Conservation (phyloP, 2,113 vertebrate genomes). For the Sorex fumeus region DNA sequence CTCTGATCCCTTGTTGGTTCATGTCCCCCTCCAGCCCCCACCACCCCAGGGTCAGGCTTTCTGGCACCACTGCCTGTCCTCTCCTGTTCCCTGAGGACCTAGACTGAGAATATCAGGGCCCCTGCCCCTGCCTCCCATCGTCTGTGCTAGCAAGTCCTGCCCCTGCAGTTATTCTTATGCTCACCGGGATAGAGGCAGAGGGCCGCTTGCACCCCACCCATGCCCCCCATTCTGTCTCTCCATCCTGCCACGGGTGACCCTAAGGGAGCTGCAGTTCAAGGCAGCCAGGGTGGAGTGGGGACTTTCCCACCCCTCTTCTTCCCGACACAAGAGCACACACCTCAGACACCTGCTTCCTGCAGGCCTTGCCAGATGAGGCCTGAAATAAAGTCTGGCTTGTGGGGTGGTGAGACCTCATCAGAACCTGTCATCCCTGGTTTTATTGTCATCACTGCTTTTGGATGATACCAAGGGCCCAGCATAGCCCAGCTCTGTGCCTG, state of each 20-base stretch:
- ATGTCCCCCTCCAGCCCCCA: neutral
- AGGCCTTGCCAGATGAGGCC: neutral
- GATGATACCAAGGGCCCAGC: slow-evolving; percentile 31
- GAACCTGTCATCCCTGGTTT: slow-evolving; percentile 31
- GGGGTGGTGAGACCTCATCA: neutral
- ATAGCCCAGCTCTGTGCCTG: neutral
- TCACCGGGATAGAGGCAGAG: too few relatives aligned
- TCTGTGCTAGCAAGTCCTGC: too few relatives aligned
- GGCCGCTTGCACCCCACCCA: too few relatives aligned
- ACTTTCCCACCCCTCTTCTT: neutral
- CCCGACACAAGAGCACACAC: neutral
- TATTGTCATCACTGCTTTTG: slow-evolving; percentile 26
- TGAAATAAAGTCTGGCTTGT: slow-evolving; percentile 3
- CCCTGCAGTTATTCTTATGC: neutral
- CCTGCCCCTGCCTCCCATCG: too few relatives aligned
- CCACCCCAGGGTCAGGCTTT: neutral
- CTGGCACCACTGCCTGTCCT: neutral
- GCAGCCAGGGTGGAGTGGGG: neutral
- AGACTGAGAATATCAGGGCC: neutral
- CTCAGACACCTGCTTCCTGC: neutral
- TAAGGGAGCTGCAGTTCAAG: neutral
- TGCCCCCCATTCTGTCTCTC: too few relatives aligned
- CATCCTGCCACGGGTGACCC: neutral
- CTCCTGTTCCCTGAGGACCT: neutral
- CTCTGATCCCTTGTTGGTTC: neutral